Conservation (phyloP, 2,797 vertebrate species). For the Zalophus californianus region DNA sequence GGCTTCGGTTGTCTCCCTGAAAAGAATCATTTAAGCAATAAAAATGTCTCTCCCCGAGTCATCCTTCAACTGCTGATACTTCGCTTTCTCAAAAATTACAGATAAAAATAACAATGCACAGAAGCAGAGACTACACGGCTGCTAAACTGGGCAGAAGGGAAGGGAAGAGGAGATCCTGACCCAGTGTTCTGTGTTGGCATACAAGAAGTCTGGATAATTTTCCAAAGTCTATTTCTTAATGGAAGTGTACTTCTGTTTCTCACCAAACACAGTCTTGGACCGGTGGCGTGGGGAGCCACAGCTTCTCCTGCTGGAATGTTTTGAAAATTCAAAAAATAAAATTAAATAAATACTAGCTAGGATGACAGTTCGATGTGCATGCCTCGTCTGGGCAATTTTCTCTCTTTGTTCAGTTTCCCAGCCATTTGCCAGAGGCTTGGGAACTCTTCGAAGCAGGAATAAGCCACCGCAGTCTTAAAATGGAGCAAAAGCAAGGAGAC, state of each 20-base stretch:
- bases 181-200: neutral
- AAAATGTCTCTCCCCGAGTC: conserved; percentile 71
- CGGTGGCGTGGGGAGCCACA: neutral
- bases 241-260: neutral
- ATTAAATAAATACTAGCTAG: conserved; percentile 15
- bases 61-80: conserved; percentile 71
- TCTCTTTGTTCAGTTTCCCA: conserved; percentile 58
- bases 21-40: conserved; percentile 82
- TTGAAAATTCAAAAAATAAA: conserved; percentile 60
- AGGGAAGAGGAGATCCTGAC: neutral
- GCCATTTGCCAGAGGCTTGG: neutral
- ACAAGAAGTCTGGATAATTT: conserved; percentile 36
- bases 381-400: conserved; percentile 52
- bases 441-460: conserved; percentile 4
- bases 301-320: conserved; percentile 24
- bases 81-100: conserved; percentile 67
- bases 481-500: neutral
- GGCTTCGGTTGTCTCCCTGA: conserved; percentile 74
- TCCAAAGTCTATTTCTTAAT: conserved; percentile 26
- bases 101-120: conserved; percentile 74
- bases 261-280: neutral
- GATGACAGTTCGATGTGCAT: conserved; percentile 36
- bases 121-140: neutral
- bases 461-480: conserved; percentile 40
- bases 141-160: neutral